Evolutionary conservation across 2,113 vertebrate genomes (phyloP).

Genomic region (Dasyornis broadbenti): DNA sequence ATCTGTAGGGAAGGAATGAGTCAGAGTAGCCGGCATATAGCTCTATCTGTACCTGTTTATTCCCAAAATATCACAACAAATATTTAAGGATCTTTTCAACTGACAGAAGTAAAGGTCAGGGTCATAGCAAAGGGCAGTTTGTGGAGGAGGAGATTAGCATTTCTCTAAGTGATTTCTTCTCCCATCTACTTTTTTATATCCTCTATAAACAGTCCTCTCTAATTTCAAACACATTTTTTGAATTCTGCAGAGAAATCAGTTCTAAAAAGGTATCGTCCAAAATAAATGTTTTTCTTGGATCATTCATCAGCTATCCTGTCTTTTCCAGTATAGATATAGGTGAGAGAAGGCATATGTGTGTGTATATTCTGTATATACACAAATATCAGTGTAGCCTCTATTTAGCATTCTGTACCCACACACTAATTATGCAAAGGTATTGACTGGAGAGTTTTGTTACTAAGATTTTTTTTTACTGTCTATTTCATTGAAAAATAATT

Average conservation of each 20-base stretch:
- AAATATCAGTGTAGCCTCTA: background rate
- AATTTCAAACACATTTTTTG: conserved; percentile 60
- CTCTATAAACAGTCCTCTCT: conserved; percentile 53
- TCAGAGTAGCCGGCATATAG: background rate
- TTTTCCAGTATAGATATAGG: conserved; percentile 1
- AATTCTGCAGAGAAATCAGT: conserved; percentile 50
- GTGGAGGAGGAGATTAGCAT: conserved; percentile 50
- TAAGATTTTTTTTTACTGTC: background rate
- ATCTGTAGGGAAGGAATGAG: conserved; percentile 18
- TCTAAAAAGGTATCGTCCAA: conserved; percentile 54
- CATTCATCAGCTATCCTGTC: background rate
- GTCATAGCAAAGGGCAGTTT: conserved; percentile 55
- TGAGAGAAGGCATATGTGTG: background rate
- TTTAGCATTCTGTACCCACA: background rate
- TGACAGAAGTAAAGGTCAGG: conserved; percentile 62
- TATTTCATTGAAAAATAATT: background rate
- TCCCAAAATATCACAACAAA: conserved; percentile 67
- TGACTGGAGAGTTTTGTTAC: background rate
- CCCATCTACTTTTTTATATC: conserved; percentile 51
- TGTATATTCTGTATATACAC: background rate
- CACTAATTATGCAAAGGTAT: background rate
- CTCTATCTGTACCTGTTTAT: conserved; percentile 59
- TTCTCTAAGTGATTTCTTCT: conserved; percentile 54
- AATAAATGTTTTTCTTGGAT: conserved; percentile 62
- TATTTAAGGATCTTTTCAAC: conserved; percentile 62